These are phyloP conservation scores for Phymastichus coffea DNA, from an alignment of 1,140 invertebrate genomes.

Conservation along the genomic window DNA sequence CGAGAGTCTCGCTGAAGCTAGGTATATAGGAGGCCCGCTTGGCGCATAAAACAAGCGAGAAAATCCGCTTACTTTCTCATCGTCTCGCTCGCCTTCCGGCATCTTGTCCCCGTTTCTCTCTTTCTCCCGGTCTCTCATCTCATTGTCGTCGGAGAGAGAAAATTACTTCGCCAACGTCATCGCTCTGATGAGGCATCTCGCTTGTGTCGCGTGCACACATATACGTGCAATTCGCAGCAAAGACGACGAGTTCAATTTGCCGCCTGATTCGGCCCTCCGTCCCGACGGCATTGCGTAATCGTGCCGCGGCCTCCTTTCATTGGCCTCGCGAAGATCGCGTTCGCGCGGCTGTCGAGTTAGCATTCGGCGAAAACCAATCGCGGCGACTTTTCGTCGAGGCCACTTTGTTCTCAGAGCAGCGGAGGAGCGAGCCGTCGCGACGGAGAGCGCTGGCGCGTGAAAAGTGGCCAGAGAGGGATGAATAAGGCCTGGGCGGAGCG, in stretches of 20 bases:
- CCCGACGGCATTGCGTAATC: too few species aligned
- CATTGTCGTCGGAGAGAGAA: conserved; percentile 30
- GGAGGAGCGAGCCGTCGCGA: too few species aligned
- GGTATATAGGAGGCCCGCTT: conserved; percentile 15
- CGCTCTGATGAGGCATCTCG: background rate
- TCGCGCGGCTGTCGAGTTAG: too few species aligned
- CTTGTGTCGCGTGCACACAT: background rate
- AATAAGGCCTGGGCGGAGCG: conserved; percentile 40
- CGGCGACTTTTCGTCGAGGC: too few species aligned
- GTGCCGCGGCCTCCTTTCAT: too few species aligned
- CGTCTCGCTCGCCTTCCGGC: conserved; percentile 42
- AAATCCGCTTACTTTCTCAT: conserved; percentile 57
- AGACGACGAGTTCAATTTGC: too few species aligned
- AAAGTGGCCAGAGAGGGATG: conserved; percentile 39
- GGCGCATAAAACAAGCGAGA: conserved; percentile 38
- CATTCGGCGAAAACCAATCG: too few species aligned
- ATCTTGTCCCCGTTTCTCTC: conserved; percentile 47
- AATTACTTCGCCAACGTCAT: background rate
- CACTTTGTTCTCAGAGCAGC: too few species aligned
- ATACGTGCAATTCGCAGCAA: too few species aligned
- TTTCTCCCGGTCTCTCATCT: conserved; percentile 40
- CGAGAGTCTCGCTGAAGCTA: background rate
- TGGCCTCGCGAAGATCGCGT: too few species aligned
- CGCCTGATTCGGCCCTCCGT: too few species aligned
- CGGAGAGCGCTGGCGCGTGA: too few species aligned